Percentiles rank a stretch among this genome's conserved stretches.
Evolutionary conservation across 2,113 vertebrate species (phyloP).

Genomic region (Malurus alboscapulatus): DNA sequence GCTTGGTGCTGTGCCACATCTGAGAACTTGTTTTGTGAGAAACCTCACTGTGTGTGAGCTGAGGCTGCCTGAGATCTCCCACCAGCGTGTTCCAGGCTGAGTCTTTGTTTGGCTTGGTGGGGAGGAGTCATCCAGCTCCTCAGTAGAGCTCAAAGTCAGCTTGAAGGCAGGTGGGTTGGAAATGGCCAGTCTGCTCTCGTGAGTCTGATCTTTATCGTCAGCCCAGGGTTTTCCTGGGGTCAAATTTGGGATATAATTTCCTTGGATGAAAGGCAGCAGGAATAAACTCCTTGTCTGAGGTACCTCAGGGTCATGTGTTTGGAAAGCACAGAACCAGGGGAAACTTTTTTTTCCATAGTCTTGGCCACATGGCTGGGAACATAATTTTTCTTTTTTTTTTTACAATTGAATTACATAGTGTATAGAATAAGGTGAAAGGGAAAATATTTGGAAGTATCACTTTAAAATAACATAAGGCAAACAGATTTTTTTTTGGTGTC

Average conservation of each 20-base stretch:
- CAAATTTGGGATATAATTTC: neutral
- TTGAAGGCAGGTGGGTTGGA: neutral
- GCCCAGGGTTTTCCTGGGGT: neutral
- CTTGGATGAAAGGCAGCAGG: neutral
- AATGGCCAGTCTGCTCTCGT: neutral
- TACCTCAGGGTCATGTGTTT: neutral
- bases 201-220: accelerated
- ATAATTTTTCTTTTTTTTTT: neutral
- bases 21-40: neutral
- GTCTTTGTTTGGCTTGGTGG: neutral
- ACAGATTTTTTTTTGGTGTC: neutral
- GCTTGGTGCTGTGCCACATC: neutral
- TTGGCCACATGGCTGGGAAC: neutral
- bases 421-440: neutral
- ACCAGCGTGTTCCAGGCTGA: neutral
- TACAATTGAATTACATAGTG: neutral
- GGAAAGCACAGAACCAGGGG: neutral
- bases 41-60: neutral
- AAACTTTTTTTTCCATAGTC: neutral
- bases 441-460: neutral
- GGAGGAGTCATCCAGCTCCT: neutral
- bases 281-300: neutral
- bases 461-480: slow-evolving; percentile 19
- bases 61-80: neutral
- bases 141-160: neutral